phyloP scores from a whole-genome alignment of 2,888 invertebrate species.

The Machimus rusticus region DNA sequence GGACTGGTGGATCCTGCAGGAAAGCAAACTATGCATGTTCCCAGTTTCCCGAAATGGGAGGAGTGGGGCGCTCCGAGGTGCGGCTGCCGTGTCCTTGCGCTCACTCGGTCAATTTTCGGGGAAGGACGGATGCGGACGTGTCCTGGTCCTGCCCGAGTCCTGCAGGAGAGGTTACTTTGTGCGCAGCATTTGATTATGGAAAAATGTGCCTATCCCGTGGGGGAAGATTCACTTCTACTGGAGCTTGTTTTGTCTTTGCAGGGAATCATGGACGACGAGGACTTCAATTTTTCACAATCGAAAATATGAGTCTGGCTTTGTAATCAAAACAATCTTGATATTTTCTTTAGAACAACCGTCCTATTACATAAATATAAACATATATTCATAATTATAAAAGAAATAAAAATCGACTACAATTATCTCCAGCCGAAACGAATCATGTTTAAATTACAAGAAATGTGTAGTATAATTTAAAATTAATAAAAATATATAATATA shows the following conservation, averaged over 20 bases:
- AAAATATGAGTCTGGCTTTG: too few relatives aligned
- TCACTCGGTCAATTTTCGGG: not conserved
- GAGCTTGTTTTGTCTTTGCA: not conserved
- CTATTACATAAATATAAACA: too few relatives aligned
- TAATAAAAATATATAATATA: too few relatives aligned
- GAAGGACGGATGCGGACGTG: not conserved
- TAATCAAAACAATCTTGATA: too few relatives aligned
- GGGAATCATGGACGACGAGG: not conserved
- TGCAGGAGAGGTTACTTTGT: not conserved
- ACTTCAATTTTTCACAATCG: too few relatives aligned
- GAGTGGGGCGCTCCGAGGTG: not conserved
- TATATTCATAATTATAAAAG: too few relatives aligned
- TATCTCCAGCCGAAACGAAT: too few relatives aligned
- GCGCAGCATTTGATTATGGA: slow-evolving; percentile 28
- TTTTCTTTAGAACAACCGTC: too few relatives aligned
- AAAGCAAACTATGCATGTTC: not conserved
- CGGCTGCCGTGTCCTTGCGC: slow-evolving; percentile 5
- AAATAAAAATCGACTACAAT: too few relatives aligned
- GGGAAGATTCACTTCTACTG: not conserved
- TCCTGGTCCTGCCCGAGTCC: not conserved
- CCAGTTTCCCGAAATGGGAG: not conserved
- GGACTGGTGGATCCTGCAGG: not conserved
- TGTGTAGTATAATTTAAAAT: too few relatives aligned
- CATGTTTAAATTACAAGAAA: too few relatives aligned
- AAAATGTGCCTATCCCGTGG: not conserved